These are phyloP conservation scores for Nephrotoma appendiculata DNA, from an alignment of 2,888 invertebrate genomes.

Conservation along the genomic window DNA sequence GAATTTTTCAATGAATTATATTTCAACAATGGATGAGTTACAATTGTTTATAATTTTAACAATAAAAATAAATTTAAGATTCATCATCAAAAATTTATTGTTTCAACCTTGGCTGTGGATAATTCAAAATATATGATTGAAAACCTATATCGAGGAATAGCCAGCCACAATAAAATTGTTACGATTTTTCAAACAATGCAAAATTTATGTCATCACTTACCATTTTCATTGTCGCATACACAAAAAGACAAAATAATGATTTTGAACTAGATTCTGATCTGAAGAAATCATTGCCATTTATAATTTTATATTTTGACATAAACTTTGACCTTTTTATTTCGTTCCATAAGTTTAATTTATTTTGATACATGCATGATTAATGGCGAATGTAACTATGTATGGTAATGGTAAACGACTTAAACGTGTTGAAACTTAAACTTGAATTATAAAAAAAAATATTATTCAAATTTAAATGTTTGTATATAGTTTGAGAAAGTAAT, in stretches of 20 bases:
- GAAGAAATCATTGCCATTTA: background rate
- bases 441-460: too few species aligned
- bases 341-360: background rate
- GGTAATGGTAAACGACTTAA: too few species aligned
- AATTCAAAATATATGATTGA: background rate
- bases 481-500: too few species aligned
- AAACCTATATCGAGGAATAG: background rate
- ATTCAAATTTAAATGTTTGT: too few species aligned
- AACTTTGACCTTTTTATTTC: background rate
- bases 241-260: background rate
- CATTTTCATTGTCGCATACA: background rate
- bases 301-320: background rate
- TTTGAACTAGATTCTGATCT: background rate
- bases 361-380: too few species aligned
- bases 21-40: background rate
- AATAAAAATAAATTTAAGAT: background rate
- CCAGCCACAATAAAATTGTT: background rate
- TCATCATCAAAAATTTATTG: background rate
- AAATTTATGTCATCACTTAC: background rate
- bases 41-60: background rate
- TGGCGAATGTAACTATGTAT: too few species aligned
- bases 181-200: background rate
- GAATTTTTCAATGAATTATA: background rate
- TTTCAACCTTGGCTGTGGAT: background rate
- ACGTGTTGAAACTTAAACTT: too few species aligned